Base-by-base conservation (phyloP, 2,888 invertebrate species). In the Polylopha cassiicola region DNA sequence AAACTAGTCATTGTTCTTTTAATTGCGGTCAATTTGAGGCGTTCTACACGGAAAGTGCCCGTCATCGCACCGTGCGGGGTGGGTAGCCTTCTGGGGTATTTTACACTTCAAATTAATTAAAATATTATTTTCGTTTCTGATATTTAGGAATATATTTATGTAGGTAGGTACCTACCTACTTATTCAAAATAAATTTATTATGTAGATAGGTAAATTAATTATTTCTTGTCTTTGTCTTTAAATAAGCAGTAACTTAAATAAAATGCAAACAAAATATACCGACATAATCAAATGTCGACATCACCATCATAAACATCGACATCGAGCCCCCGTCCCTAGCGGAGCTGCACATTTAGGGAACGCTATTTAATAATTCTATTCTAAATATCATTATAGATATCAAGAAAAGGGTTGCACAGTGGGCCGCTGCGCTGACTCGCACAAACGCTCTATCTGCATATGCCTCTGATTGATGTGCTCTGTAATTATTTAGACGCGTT, bases 401-500 rank as follows among this genome's bases (percentile, higher is more conserved):
- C 73, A 80, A 79, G 76, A 76, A 73, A 82, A 81, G 85, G 84
- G 84, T 84, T 82, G 81, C 74, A 77, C 74, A 73, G 75, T 72
- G 77, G 73, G 73, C 70, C 73, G 74, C 62, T 66, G 70, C 61
- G 78, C 84, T 82, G 82, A 81, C 84, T 84, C 82, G 82, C 84
- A 80, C 79, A 82, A 78, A 77, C 71, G 70, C 63, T 75, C 77
- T 79, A 82, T 82, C 82, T 84, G 82, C 82, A 80, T 82, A 73
- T 77, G 77, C 70, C 67, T 61, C 61, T 86, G 86, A 86, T 85
- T 86, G 86, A 86, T 86, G 86, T 78, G 70, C 79, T 73, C 81
- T 85, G 79, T 86, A 86, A 86, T 86, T 86, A 86, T 84, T 75
- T 75, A 71, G 86, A 86, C 86, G 79, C 78, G 79, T 76, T 86